phyloP scores from a whole-genome alignment of 2,113 vertebrate genomes.

The crab-eating macaque (Macaca fascicularis) region DNA sequence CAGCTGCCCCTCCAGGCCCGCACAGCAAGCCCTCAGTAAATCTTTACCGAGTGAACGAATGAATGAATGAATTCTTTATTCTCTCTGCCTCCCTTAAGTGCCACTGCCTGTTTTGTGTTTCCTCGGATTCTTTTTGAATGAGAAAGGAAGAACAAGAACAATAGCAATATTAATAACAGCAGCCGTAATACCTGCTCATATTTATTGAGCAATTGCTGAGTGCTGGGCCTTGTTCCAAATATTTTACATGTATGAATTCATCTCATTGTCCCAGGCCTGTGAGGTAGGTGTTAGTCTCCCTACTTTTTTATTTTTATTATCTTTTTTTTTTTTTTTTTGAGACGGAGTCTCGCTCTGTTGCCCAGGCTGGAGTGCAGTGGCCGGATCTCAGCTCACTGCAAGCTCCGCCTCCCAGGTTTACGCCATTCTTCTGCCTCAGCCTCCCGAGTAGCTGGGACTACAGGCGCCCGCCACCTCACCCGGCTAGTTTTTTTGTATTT shows the following conservation, averaged over 20 bases:
- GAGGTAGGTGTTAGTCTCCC: not conserved
- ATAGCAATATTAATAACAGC: not conserved
- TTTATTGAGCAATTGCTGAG: not conserved
- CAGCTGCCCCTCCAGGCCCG: not conserved
- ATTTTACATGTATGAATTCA: accelerated
- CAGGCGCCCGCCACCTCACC: too few relatives aligned
- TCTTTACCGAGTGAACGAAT: not conserved
- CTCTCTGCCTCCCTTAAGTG: not conserved
- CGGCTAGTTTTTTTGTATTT: too few relatives aligned
- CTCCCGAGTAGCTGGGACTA: too few relatives aligned
- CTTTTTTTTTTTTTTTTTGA: too few relatives aligned
- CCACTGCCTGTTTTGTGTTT: not conserved
- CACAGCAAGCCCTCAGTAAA: not conserved
- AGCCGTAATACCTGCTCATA: accelerated
- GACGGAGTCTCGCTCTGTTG: too few relatives aligned
- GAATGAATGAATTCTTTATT: not conserved
- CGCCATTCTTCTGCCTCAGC: too few relatives aligned
- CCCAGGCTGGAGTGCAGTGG: too few relatives aligned
- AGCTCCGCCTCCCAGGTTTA: too few relatives aligned
- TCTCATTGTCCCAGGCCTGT: not conserved
- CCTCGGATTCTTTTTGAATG: not conserved
- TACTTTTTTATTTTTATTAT: not conserved
- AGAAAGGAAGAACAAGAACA: not conserved
- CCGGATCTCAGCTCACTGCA: too few relatives aligned
- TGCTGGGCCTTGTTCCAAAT: not conserved